A percentile compares a stretch with the other conserved stretches of the same genome.
phyloP scores from a whole-genome alignment of 2,888 invertebrate species.

The Axea sp. region DNA sequence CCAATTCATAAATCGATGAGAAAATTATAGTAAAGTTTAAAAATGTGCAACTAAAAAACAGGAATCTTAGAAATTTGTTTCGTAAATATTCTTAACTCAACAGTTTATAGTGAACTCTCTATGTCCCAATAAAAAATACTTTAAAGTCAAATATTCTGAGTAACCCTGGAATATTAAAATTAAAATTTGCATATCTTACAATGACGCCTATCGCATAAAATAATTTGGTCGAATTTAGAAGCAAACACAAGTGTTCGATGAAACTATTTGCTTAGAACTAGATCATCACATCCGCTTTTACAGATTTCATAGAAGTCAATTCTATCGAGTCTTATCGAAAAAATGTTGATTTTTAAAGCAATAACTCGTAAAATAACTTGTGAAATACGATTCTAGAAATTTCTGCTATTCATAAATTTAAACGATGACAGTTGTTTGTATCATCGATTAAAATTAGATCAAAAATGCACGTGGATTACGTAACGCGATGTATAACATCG shows the following conservation, averaged over 20 bases:
- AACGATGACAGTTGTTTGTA: constrained; percentile 2
- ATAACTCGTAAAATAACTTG: too few species aligned
- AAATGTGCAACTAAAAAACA: too few species aligned
- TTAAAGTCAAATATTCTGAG: constrained; percentile 23
- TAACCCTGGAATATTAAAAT: constrained; percentile 46
- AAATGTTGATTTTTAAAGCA: too few species aligned
- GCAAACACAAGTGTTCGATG: constrained; percentile 36
- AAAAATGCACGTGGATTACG: constrained; percentile 23
- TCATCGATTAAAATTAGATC: constrained; percentile 22
- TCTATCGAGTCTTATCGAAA: too few species aligned
- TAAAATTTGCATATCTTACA: constrained; percentile 44
- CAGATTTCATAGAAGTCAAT: too few species aligned
- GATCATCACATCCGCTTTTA: constrained; percentile 4
- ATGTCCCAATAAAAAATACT: too few species aligned
- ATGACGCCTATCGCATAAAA: constrained; percentile 26
- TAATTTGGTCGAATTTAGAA: constrained; percentile 47
- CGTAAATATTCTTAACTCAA: too few species aligned
- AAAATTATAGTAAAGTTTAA: too few species aligned
- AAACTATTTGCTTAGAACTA: constrained; percentile 31
- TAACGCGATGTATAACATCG: constrained; percentile 8
- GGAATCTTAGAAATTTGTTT: too few species aligned
- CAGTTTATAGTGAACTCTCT: too few species aligned
- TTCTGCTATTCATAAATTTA: constrained; percentile 14
- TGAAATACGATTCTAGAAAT: too few species aligned
- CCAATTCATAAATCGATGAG: too few species aligned